Evolutionary conservation across 2,888 invertebrate genomes (phyloP), one percentile per base, ranked within the genome.

Genomic region (Ennomos erosarius): DNA sequence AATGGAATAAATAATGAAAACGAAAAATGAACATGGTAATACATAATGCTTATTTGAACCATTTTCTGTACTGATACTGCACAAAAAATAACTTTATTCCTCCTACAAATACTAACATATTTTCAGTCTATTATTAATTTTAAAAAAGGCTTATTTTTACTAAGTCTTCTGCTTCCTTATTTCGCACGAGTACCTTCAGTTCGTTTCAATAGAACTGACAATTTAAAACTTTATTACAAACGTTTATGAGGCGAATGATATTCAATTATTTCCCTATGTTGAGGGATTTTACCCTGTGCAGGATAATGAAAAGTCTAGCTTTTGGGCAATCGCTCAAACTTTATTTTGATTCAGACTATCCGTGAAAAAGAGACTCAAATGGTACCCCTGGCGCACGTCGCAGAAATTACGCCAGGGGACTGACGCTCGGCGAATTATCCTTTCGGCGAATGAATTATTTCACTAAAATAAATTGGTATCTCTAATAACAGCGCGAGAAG

Each of bases 151-250:
- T 16, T 16, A 16, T 16, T 16, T 3, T 16, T 16, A 16, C 1
- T 16, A 16, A 16, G 16, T 16, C 16, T 16, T 1, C 3, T 16
- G 16, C 5, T 26, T 26, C 26, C 26, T 26, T 26, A 26, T 26
- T 3, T 26, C 26, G 1, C 26, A 26, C 26, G 68, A 70, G 76
- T 73, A 75, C 74, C 69, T 58, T 55, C 67, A 78, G 75, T 83
- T 83, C 79, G 82, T 86, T 86, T 82, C 75, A 75, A 78, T 75
- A 77, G 79, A 83, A 82, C 77, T 81, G 82, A 79, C 85, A 2
- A 82, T 87, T 86, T 82, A 84, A 85, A 87, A 85, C 85, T 81
- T 86, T 88, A 88, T 88, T 88, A 82, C 81, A 64, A 65, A 73
- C 68, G 69, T 72, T 73, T 66, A n/a, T n/a, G 73, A 68, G 68